These are phyloP conservation scores for Paracentrotus lividus DNA, from an alignment of 53 echinoderm and acorn worm genomes.

Conservation along the genomic window DNA sequence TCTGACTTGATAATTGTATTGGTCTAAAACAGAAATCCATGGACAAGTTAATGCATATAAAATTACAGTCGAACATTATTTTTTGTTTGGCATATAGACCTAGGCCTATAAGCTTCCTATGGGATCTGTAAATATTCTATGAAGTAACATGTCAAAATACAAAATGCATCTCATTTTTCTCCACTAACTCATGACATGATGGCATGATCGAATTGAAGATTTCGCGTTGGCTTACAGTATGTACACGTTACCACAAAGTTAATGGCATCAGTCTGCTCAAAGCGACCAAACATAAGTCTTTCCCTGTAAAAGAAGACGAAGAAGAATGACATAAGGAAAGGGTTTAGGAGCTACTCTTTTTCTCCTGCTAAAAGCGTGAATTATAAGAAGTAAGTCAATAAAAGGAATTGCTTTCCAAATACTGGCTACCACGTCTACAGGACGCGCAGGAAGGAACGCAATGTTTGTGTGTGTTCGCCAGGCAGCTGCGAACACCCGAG, in stretches of 20 bases:
- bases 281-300: constrained; percentile 2
- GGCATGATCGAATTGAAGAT: background rate
- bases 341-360: constrained; percentile 36
- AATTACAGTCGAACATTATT: no score
- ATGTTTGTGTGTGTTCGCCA: constrained; percentile 2
- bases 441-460: constrained; percentile 27
- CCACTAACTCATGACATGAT: background rate
- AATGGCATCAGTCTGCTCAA: background rate
- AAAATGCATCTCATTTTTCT: no score
- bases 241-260: background rate
- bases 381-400: constrained; percentile 58
- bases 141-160: no score
- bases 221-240: background rate
- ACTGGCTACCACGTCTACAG: constrained; percentile 13
- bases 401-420: constrained; percentile 51
- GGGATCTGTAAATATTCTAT: no score
- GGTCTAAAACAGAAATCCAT: no score
- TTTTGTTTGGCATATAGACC: no score
- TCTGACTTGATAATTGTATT: background rate
- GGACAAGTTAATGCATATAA: no score
- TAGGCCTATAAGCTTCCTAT: no score
- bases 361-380: constrained; percentile 63
- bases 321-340: background rate
- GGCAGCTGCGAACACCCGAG: constrained; percentile 7
- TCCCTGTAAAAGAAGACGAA: background rate